Base-by-base conservation (phyloP, 2,113 vertebrate species). In the Hemiprocne comata region DNA sequence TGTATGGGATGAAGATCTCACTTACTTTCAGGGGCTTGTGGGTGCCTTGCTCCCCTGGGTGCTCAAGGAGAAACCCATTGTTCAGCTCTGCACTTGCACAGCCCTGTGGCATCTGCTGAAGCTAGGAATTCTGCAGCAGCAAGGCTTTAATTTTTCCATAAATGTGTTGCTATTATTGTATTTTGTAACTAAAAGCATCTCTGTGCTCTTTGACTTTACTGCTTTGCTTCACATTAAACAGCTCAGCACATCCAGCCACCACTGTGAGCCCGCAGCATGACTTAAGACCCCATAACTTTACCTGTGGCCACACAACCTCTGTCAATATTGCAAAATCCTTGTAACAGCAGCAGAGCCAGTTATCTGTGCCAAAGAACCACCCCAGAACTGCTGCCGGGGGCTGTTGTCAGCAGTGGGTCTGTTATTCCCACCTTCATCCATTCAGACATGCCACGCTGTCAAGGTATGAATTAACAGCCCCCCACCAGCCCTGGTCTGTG, bases 361-460 rank as follows among this genome's bases (percentile, higher is more conserved):
- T 36, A 55, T 78, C 75, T 19, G 69, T 38, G 72, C 44, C 48
- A 48, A 54, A 64, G 65, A 86, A 18, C 8, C 21, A 40, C 36
- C 24, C 62, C 74, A 72, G 87, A 72, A 24, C 19, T 2, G 1
- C 73, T 48, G 66, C 53, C 2, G 5, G 38, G 38, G 17, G 60
- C 51, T 67, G 23, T 3, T 76, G 51, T 46, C 79, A 73, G 53
- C 92, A 66, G 34, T 21, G 48, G 55, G 33, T 53, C 57, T 54
- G 70, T 42, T 23, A 50, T 7, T 81, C 58, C 89, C 46, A 11
- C n/a, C 31, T 64, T 14, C 13, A 42, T 28, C 19, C 53, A 40
- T 58, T 44, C 57, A 31, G 48, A 16, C 0, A 0, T n/a, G 48
- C 82, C 70, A 62, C 9, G 2, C 42, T 7, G 5, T 21, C 60